Base-by-base conservation (phyloP, 2,113 vertebrate species). In the Abramis brama region DNA sequence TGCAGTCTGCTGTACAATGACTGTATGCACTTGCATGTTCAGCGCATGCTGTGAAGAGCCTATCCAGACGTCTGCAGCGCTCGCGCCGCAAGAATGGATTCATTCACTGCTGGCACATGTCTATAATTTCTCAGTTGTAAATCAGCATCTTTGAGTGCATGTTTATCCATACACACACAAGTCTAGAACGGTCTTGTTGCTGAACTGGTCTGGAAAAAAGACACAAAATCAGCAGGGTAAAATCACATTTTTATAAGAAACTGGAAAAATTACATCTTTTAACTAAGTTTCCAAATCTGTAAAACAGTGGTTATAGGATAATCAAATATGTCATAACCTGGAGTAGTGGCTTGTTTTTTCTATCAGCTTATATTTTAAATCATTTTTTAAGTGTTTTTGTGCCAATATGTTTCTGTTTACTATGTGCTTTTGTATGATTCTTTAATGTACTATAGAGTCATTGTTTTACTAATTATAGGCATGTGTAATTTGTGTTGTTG, bases 41-140 rank as follows among this genome's bases (percentile, higher is more conserved):
- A 55, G 30, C 87, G 75, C 79, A 87, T 30, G 27, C 79, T 89
- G 86, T 60, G 79, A 89, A 87, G 87, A 88, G 85, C 50, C 85
- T 87, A 85, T 82, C 92, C 91, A 92, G 91, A 92, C 92, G 91
- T 92, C 90, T 90, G 87, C 85, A 77, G 87, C 87, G 10, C 88
- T 68, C 7, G 0, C 80, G 21, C 80, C 64, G 52, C 62, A 82
- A 82, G 64, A 93, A 93, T 92, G 80, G 90, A 85, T 91, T 92
- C 92, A 92, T 92, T 93, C 91, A 92, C 88, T 89, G 66, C 73
- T 74, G 77, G 59, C 59, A 74, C 87, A 88, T 85, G 89, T 77
- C 76, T 88, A 82, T 90, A 74, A 89, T 88, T 86, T 89, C 83
- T 84, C 47, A 33, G 82, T 75, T 66, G 19, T 55, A 87, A 71